Conservation (phyloP, 2,113 vertebrate species). For the Alethe castanea region DNA sequence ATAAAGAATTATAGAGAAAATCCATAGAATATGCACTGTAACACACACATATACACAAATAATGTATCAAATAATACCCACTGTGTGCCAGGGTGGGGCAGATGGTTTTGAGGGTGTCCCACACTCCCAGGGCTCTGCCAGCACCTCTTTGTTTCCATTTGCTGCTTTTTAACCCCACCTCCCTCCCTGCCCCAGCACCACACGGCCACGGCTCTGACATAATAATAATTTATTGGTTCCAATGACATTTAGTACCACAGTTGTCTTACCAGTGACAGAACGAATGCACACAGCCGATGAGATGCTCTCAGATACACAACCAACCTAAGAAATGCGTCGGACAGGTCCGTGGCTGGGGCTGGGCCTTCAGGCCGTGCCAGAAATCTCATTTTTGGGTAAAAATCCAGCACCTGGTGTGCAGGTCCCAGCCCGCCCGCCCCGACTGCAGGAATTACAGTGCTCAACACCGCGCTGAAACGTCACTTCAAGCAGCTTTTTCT, state of each 20-base stretch:
- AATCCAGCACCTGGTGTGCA: slow-evolving; percentile 23
- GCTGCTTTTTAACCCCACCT: not conserved
- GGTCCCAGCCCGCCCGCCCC: not conserved
- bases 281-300: slow-evolving; percentile 45
- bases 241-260: slow-evolving; percentile 69
- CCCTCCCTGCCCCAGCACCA: not conserved
- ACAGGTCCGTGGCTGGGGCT: not conserved
- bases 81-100: not conserved
- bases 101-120: not conserved
- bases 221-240: slow-evolving; percentile 71
- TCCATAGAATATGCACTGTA: too few species aligned
- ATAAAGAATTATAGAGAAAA: not conserved
- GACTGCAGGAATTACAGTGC: not conserved
- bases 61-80: not conserved
- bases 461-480: slow-evolving; percentile 40
- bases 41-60: not conserved
- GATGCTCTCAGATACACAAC: slow-evolving; percentile 56
- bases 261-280: slow-evolving; percentile 63
- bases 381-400: not conserved
- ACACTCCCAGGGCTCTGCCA: not conserved
- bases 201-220: slow-evolving; percentile 9
- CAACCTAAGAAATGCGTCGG: not conserved
- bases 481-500: slow-evolving; percentile 50
- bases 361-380: not conserved
- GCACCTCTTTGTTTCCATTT: rapidly evolving